These are phyloP conservation scores for Pachyramphus minor DNA, from an alignment of 2,113 vertebrate genomes.

Conservation along the genomic window DNA sequence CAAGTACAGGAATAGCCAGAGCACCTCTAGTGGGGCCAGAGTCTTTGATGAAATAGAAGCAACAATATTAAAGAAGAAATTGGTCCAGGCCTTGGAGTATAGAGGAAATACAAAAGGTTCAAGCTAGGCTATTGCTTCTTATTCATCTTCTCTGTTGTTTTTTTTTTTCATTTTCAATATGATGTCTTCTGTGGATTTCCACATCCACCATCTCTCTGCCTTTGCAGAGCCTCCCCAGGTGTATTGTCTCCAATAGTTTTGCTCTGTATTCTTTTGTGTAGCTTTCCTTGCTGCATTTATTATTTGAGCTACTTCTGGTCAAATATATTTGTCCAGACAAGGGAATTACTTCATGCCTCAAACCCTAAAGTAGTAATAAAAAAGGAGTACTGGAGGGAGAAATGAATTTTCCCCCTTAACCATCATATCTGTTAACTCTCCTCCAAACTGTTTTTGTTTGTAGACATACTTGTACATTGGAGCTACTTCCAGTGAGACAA, in stretches of 20 bases:
- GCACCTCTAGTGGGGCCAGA: background rate
- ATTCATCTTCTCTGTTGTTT: background rate
- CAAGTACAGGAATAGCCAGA: background rate
- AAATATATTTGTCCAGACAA: background rate
- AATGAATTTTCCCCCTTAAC: slow-evolving; percentile 1
- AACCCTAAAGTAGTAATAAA: slow-evolving; percentile 28
- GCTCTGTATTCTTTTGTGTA: background rate
- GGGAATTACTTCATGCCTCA: slow-evolving; percentile 37
- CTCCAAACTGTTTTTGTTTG: background rate
- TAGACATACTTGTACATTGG: background rate
- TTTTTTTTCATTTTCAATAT: background rate
- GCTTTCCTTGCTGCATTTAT: background rate
- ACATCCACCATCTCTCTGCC: background rate
- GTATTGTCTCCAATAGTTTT: background rate
- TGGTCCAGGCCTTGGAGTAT: background rate
- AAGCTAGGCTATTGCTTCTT: background rate
- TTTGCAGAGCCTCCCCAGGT: background rate
- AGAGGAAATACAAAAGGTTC: background rate
- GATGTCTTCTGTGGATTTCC: background rate
- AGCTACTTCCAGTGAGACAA: background rate
- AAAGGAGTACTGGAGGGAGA: background rate
- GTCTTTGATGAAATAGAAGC: background rate
- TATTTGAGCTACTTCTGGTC: slow-evolving; percentile 21
- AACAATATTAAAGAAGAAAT: background rate
- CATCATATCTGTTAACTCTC: background rate